A percentile compares a stretch with the other conserved stretches of the same genome.
Conservation (phyloP, 2,888 invertebrate species). For the Laspeyria flexula region DNA sequence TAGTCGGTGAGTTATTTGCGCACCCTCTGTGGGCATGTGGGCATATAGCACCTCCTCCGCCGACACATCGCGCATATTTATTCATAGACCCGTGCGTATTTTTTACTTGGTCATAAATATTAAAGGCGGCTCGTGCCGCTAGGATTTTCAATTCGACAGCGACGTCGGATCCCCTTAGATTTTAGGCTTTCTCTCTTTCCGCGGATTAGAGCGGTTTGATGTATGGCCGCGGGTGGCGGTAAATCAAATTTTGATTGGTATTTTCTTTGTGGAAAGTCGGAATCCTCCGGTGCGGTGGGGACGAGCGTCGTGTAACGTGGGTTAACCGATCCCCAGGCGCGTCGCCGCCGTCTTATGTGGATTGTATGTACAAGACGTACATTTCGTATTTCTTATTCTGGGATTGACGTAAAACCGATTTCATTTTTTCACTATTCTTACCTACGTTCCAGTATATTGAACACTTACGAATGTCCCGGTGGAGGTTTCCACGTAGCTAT, state of each 20-base stretch:
- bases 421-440: slow-evolving; percentile 19
- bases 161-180: slow-evolving; percentile 76
- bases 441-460: slow-evolving; percentile 10
- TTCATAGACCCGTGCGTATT: slow-evolving; percentile 72
- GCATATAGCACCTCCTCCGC: too few species aligned
- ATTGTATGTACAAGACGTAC: slow-evolving; percentile 53
- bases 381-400: slow-evolving; percentile 63
- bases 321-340: slow-evolving; percentile 82
- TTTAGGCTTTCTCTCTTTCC: slow-evolving; percentile 78
- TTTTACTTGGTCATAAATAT: slow-evolving; percentile 81
- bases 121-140: slow-evolving; percentile 69
- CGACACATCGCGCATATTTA: slow-evolving; percentile 61
- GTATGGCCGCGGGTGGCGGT: slow-evolving; percentile 84
- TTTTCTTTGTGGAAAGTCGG: slow-evolving; percentile 84
- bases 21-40: slow-evolving; percentile 28
- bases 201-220: slow-evolving; percentile 82
- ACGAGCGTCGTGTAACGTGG: slow-evolving; percentile 73
- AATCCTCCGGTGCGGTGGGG: slow-evolving; percentile 72
- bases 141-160: slow-evolving; percentile 82
- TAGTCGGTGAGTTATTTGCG: slow-evolving; percentile 38
- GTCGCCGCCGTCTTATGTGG: slow-evolving; percentile 66
- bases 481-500: background rate
- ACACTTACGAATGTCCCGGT: background rate
- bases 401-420: slow-evolving; percentile 56
- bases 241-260: slow-evolving; percentile 86